Evolutionary conservation across 2,888 invertebrate genomes (phyloP).

Genomic region (Poecilus cupreus): DNA sequence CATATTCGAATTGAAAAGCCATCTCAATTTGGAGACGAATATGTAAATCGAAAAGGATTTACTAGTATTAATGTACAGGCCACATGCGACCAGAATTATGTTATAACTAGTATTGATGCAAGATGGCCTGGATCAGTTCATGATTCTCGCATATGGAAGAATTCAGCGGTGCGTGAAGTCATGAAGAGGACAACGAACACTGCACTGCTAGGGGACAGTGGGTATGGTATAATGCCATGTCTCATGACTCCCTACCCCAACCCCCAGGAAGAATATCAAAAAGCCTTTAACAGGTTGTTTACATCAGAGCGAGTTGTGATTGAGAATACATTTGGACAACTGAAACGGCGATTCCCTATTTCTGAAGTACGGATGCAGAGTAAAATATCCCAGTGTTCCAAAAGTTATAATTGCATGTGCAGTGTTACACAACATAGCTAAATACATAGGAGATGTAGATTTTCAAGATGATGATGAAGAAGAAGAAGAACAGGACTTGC

Average conservation of each 20-base stretch:
- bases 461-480: conserved; percentile 16
- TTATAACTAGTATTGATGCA: conserved; percentile 61
- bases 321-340: conserved; percentile 31
- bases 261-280: conserved; percentile 16
- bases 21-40: conserved; percentile 60
- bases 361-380: conserved; percentile 33
- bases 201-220: conserved; percentile 59
- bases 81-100: conserved; percentile 59
- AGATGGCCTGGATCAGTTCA: conserved; percentile 61
- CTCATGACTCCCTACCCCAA: conserved; percentile 60
- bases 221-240: conserved; percentile 59
- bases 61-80: conserved; percentile 61
- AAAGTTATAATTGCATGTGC: too few species aligned
- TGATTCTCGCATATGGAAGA: conserved; percentile 61
- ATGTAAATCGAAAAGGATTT: conserved; percentile 62
- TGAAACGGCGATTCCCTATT: conserved; percentile 46
- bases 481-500: background rate
- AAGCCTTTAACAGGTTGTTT: background rate
- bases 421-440: conserved; percentile 38
- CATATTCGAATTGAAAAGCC: conserved; percentile 60
- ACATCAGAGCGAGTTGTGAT: conserved; percentile 4
- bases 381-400: conserved; percentile 15
- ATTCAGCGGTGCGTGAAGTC: conserved; percentile 49
- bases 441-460: conserved; percentile 24
- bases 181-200: conserved; percentile 52